Conservation (phyloP, 2,797 vertebrate species). For the Ceryle rudis region DNA sequence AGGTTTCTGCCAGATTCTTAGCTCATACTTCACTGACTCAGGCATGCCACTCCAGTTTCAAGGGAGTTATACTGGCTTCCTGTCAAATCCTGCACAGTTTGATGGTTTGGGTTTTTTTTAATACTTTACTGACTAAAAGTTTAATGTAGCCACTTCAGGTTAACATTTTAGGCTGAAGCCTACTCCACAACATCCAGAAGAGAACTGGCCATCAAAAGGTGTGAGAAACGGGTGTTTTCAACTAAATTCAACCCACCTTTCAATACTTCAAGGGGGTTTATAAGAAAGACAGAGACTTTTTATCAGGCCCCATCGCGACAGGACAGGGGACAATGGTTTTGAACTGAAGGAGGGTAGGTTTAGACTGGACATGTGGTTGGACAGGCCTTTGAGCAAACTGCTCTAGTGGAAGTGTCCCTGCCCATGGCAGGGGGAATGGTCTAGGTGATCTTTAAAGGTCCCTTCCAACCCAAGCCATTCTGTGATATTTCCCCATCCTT, state of each 20-base stretch:
- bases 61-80: conserved; percentile 57
- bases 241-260: background rate
- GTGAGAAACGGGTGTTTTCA: background rate
- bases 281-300: background rate
- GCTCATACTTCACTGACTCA: conserved; percentile 63
- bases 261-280: background rate
- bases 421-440: rapidly evolving
- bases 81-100: conserved; percentile 12
- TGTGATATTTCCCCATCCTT: background rate
- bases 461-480: background rate
- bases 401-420: background rate
- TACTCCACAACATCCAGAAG: background rate
- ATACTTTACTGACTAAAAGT: background rate
- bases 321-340: background rate
- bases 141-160: background rate
- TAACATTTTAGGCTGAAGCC: background rate
- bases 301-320: background rate
- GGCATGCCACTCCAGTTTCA: conserved; percentile 56
- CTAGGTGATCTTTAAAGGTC: background rate
- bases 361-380: background rate
- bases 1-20: conserved; percentile 60
- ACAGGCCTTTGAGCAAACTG: background rate
- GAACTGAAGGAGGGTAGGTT: background rate
- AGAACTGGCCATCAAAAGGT: background rate
- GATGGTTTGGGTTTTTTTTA: rapidly evolving